Conservation (phyloP, 92 coral and sea anemone species). For the Pocillopora grandis region DNA sequence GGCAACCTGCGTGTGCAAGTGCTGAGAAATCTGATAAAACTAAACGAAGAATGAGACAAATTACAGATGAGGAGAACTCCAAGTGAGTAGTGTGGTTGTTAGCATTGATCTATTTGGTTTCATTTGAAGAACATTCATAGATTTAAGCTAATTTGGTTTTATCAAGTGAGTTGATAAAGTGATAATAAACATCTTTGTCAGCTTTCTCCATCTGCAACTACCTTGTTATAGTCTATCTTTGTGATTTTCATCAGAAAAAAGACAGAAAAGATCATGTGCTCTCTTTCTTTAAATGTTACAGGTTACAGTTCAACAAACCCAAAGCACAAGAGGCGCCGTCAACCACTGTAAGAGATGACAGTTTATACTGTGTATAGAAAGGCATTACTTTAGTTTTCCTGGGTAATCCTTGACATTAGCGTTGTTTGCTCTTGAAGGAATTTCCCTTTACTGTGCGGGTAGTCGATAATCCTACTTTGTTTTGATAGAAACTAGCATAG, state of each 20-base stretch:
- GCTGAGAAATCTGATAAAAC: constrained; percentile 92
- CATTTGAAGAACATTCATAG: not conserved
- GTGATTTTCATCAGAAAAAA: no score
- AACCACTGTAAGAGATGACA: constrained; percentile 60
- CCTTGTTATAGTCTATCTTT: not conserved
- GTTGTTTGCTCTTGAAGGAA: no score
- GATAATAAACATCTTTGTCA: no score
- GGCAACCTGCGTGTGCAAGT: constrained; percentile 90
- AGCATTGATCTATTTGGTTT: not conserved
- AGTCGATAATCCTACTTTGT: no score
- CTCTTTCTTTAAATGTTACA: constrained; percentile 11
- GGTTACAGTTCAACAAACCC: constrained; percentile 82
- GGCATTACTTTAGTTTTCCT: not conserved
- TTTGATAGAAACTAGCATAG: no score
- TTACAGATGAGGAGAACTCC: constrained; percentile 73
- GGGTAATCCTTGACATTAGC: no score
- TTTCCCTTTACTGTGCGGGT: no score
- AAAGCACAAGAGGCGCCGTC: constrained; percentile 80
- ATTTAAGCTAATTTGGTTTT: not conserved
- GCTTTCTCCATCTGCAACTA: not conserved
- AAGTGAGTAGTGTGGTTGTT: constrained; percentile 57
- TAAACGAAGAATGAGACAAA: constrained; percentile 70
- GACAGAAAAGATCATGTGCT: not conserved
- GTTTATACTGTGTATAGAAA: not conserved
- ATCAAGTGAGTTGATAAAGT: no score